A percentile compares a stretch with the other conserved stretches of the same genome.
phyloP scores from a whole-genome alignment of 2,888 invertebrate species.

The Archips xylosteana region DNA sequence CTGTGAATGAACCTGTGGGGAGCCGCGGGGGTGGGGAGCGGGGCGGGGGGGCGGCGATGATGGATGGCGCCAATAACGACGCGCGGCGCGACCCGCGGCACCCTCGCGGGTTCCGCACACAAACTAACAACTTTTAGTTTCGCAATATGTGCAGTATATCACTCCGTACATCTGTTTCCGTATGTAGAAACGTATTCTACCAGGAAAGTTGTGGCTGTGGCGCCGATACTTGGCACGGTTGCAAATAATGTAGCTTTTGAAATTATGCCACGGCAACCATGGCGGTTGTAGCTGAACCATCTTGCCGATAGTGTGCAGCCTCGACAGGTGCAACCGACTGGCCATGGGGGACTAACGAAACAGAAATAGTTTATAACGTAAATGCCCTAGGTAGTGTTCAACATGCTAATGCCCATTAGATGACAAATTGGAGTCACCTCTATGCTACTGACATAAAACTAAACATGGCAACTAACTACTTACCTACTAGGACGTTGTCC shows the following conservation, averaged over 20 bases:
- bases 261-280: too few relatives aligned
- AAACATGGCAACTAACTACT: too few relatives aligned
- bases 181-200: background rate
- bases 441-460: too few relatives aligned
- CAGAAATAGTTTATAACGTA: too few relatives aligned
- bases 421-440: too few relatives aligned
- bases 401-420: too few relatives aligned
- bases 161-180: background rate
- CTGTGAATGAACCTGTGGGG: slow-evolving; percentile 33
- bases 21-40: background rate
- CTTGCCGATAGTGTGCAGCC: too few relatives aligned
- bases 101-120: slow-evolving; percentile 1
- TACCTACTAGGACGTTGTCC: too few relatives aligned
- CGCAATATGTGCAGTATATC: background rate
- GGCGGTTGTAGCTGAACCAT: too few relatives aligned
- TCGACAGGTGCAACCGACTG: too few relatives aligned
- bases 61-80: slow-evolving; percentile 76
- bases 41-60: slow-evolving; percentile 60
- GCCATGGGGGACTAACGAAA: too few relatives aligned
- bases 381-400: too few relatives aligned
- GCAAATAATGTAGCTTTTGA: background rate
- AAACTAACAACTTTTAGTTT: background rate
- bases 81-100: slow-evolving; percentile 9
- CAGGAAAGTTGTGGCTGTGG: background rate
- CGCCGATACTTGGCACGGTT: background rate